Conservation (phyloP, 2,888 invertebrate genomes). For the Cryptus viduatorius region DNA sequence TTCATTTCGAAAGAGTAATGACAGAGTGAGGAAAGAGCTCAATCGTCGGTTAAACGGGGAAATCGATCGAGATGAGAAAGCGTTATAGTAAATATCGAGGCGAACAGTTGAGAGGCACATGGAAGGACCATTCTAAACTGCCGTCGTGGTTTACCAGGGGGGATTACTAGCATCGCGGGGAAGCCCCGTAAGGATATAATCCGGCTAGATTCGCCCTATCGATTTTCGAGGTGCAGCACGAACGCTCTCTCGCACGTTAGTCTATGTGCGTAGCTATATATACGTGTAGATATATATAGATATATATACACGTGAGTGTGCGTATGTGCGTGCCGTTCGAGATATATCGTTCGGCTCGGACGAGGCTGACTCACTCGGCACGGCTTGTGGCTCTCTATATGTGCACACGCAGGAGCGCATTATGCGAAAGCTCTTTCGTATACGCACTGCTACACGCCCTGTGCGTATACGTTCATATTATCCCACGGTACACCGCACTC, state of each 20-base stretch:
- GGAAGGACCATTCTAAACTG: conserved; percentile 61
- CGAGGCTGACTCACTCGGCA: conserved; percentile 75
- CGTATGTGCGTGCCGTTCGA: conserved; percentile 69
- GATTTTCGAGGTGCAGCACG: conserved; percentile 83
- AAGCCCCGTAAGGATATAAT: conserved; percentile 84
- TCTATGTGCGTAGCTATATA: conserved; percentile 56
- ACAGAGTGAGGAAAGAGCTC: conserved; percentile 55
- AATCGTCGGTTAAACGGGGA: conserved; percentile 61
- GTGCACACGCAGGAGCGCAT: conserved; percentile 49
- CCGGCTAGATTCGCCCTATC: conserved; percentile 84
- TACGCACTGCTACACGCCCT: conserved; percentile 71
- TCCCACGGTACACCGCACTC: conserved; percentile 40
- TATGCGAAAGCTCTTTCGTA: conserved; percentile 67
- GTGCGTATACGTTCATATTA: conserved; percentile 66
- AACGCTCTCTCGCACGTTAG: conserved; percentile 70
- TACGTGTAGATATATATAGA: conserved; percentile 47
- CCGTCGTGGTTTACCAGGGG: conserved; percentile 71
- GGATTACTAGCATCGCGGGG: conserved; percentile 82
- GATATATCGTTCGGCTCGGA: conserved; percentile 71
- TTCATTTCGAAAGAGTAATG: conserved; percentile 18
- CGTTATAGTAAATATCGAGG: conserved; percentile 62
- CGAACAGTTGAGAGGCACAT: conserved; percentile 32
- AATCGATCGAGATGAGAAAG: conserved; percentile 61
- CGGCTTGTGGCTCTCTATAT: conserved; percentile 40
- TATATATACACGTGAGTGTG: conserved; percentile 68